Percentiles rank a stretch among this genome's conserved stretches.
Conservation (phyloP, 2,797 vertebrate genomes). For the Euthynnus affinis region DNA sequence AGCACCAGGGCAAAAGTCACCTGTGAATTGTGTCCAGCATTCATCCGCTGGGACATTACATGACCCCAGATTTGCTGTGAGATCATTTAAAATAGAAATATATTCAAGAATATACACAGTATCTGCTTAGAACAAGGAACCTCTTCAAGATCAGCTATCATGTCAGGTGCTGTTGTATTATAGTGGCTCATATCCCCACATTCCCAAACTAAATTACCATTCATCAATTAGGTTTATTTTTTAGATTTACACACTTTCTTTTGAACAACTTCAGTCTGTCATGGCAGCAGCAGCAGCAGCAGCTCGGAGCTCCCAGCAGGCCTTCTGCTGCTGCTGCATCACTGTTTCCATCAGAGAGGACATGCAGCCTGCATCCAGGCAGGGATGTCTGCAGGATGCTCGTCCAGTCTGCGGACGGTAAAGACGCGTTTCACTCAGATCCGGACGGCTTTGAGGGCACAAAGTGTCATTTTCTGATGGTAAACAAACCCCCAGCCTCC, state of each 20-base stretch:
- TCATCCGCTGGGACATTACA: too few species aligned
- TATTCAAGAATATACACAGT: too few species aligned
- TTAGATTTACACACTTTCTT: too few species aligned
- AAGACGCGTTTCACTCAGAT: not conserved
- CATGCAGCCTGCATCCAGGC: not conserved
- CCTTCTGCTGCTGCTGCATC: conserved; percentile 28
- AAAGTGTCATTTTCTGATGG: not conserved
- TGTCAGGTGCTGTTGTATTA: not conserved
- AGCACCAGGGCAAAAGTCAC: too few species aligned
- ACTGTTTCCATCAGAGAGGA: not conserved
- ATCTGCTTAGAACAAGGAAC: not conserved
- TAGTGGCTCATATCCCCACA: too few species aligned
- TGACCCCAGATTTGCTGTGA: too few species aligned
- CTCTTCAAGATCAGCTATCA: not conserved
- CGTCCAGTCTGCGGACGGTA: not conserved
- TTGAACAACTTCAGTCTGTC: not conserved
- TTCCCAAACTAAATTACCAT: too few species aligned
- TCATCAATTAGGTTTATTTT: too few species aligned
- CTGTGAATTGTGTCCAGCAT: too few species aligned
- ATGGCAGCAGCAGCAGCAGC: not conserved
- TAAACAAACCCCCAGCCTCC: conserved; percentile 38
- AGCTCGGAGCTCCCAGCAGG: not conserved
- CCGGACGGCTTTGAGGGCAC: not conserved
- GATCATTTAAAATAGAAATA: too few species aligned
- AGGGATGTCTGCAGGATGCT: conserved; percentile 9